Conservation (phyloP, 1,140 invertebrate species). For the Leptinotarsa texana region DNA sequence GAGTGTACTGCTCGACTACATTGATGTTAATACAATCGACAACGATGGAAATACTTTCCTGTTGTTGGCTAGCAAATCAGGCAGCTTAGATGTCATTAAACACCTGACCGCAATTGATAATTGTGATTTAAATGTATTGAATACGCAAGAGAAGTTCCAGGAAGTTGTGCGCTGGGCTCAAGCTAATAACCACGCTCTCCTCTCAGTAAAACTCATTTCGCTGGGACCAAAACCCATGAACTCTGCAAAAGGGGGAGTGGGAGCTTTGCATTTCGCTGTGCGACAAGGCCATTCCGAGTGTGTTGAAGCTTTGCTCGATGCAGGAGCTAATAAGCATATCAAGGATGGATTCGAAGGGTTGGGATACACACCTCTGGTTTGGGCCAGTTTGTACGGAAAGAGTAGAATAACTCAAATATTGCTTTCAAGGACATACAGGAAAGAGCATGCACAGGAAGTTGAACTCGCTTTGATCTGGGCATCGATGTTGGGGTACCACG, state of each 20-base stretch:
- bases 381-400: slow-evolving; percentile 2
- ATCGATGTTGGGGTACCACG: slow-evolving; percentile 5
- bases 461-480: slow-evolving; percentile 9
- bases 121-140: neutral
- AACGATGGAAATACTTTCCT: slow-evolving; percentile 1
- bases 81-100: neutral
- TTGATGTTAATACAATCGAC: slow-evolving; percentile 14
- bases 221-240: neutral
- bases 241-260: neutral
- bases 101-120: neutral
- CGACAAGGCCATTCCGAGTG: slow-evolving; percentile 7
- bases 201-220: neutral
- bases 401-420: neutral
- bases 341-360: neutral
- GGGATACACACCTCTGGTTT: slow-evolving; percentile 2
- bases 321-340: neutral
- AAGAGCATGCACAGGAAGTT: neutral
- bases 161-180: neutral
- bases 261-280: slow-evolving; percentile 10
- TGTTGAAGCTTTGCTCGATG: neutral
- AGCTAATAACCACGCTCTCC: neutral
- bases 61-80: neutral
- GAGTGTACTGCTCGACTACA: neutral
- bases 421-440: neutral
- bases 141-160: neutral